These are phyloP conservation scores for Ficedula albicollis DNA, from an alignment of 2,797 vertebrate species.

Conservation along the genomic window DNA sequence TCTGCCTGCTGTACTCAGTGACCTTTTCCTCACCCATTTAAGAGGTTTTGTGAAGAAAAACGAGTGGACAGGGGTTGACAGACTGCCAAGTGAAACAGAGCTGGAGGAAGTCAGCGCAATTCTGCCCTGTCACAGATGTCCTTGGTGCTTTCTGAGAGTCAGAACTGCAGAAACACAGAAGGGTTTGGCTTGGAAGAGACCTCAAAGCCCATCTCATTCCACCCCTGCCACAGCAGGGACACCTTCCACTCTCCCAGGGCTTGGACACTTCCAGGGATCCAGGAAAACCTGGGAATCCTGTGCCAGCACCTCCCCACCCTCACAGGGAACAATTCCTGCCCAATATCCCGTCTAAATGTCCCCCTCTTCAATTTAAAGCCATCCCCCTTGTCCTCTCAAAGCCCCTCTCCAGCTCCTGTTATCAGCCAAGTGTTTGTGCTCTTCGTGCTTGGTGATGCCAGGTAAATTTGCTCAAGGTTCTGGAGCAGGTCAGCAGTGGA, in stretches of 20 bases:
- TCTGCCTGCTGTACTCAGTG: rapidly evolving
- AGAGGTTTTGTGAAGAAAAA: background rate
- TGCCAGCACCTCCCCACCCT: background rate
- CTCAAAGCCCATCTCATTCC: no score
- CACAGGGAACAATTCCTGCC: rapidly evolving
- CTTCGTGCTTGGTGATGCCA: background rate
- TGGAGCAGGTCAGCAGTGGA: background rate
- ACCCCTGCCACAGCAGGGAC: rapidly evolving
- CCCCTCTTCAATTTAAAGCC: background rate
- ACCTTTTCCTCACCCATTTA: background rate
- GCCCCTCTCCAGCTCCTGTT: background rate
- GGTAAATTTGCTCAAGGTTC: background rate
- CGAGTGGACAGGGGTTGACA: background rate
- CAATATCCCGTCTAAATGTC: background rate
- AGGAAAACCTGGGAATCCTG: no score
- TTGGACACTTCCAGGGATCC: background rate
- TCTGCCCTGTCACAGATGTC: background rate
- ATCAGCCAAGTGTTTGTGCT: background rate
- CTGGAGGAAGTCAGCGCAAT: background rate
- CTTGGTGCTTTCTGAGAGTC: background rate
- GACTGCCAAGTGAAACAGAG: background rate
- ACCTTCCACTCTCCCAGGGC: background rate
- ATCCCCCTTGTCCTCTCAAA: background rate
- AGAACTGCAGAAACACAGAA: rapidly evolving
- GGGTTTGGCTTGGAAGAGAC: background rate